Evolutionary conservation across 1,140 invertebrate genomes (phyloP), one percentile per base, ranked within the genome.

Genomic region (Drosophila micromelanica): DNA sequence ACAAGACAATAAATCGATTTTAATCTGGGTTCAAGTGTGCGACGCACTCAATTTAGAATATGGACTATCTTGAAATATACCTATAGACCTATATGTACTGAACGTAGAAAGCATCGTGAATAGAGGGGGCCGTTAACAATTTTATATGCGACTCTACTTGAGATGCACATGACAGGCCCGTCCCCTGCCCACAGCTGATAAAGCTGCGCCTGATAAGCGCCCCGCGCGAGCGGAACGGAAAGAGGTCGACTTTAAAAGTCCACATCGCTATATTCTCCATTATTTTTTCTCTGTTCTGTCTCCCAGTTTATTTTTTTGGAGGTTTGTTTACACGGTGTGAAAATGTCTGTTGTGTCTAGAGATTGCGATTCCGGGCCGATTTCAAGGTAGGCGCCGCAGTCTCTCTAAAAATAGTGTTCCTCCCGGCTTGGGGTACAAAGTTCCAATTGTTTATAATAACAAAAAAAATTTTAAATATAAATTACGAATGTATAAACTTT

Each of bases 271-370:
- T 45, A 40, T 49, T 55, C 17, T 32, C 23, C 17, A 45, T 55
- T 45, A 23, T 30, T n/a, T 15, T 23, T 12, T 54, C 15, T 27
- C 11, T 55, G 27, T 32, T 75, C 48, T 65, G 45, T 63, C 38
- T 57, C 30, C 30, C 13, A 54, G 51, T 57, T 78, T n/a, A n/a
- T n/a, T n/a, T n/a, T n/a, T 52, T 52, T 54, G 78, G 76, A 87
- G 82, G 81, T 87, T 89, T 87, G 78, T 89, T 87, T 89, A 87
- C 82, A 81, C 65, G 46, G 59, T 40, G 54, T 52, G 30, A 73
- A 73, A 43, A 46, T 49, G n/a, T 17, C 64, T 67, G 45, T 6
- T 35, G 27, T 35, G 32, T 55, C 54, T 71, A 37, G 32, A 35
- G 54, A 79, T 23, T 57, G 43, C 17, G 30, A 78, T 75, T 74